phyloP scores from a whole-genome alignment of 2,113 vertebrate species.

The Abramis brama region DNA sequence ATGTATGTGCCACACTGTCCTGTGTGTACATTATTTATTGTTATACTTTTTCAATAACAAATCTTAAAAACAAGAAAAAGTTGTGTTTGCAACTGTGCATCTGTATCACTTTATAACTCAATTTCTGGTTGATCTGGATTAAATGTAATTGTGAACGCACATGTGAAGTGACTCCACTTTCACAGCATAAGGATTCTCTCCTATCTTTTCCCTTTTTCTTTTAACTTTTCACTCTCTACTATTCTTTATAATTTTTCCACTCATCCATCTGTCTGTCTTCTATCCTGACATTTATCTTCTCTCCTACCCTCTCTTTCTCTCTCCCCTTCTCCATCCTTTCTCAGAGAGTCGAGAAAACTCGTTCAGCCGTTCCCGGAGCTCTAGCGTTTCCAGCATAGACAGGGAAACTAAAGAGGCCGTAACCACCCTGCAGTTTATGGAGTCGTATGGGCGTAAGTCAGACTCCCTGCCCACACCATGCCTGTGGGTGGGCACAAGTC shows the following conservation, averaged over 20 bases:
- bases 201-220: background rate
- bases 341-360: conserved; percentile 94
- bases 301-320: background rate
- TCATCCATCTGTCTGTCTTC: background rate
- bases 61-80: background rate
- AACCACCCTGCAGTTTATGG: conserved; percentile 91
- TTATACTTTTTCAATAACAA: background rate
- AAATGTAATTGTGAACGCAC: background rate
- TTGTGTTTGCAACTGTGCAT: background rate
- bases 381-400: conserved; percentile 97
- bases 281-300: conserved; percentile 10
- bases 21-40: background rate
- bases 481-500: conserved; percentile 95
- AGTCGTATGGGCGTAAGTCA: conserved; percentile 88
- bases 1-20: conserved; percentile 13
- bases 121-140: background rate
- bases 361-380: conserved; percentile 95
- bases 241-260: conserved; percentile 13
- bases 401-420: conserved; percentile 94
- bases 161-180: conserved; percentile 2
- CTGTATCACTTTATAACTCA: background rate
- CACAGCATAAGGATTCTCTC: background rate
- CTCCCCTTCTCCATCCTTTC: conserved; percentile 24
- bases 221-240: conserved; percentile 27
- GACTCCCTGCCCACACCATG: conserved; percentile 85